phyloP scores from a whole-genome alignment of 2,888 invertebrate genomes.

The Odontomyia ornata region DNA sequence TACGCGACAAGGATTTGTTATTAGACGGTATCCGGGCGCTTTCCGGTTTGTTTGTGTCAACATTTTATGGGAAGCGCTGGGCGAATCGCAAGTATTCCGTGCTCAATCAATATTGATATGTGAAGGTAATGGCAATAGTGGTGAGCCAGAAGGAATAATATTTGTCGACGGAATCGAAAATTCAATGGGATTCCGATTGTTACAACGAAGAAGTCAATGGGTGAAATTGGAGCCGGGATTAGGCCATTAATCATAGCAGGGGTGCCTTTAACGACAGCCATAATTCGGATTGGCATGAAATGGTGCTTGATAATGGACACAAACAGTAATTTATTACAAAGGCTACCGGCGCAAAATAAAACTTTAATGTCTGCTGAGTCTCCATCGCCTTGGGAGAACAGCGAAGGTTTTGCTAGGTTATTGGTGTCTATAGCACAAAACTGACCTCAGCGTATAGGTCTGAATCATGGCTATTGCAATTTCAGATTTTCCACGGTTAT shows the following conservation, averaged over 20 bases:
- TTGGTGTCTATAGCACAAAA: neutral
- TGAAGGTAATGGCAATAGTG: neutral
- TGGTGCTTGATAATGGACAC: neutral
- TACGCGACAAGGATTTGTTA: neutral
- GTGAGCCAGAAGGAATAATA: neutral
- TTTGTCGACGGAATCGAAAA: constrained; percentile 10
- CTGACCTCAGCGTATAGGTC: neutral
- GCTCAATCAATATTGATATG: constrained; percentile 9
- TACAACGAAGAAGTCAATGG: neutral
- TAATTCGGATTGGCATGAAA: neutral
- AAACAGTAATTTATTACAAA: neutral
- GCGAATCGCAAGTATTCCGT: neutral
- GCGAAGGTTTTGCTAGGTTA: neutral
- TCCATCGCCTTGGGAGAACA: neutral
- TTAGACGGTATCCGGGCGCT: neutral
- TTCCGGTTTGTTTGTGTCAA: neutral
- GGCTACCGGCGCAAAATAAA: neutral
- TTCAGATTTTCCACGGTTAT: too few relatives aligned
- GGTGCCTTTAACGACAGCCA: constrained; percentile 1
- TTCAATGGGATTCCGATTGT: neutral
- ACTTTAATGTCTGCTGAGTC: neutral
- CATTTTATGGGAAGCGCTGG: neutral
- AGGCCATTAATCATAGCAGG: neutral
- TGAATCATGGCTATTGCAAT: neutral
- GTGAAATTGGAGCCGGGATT: neutral